Base-by-base conservation (phyloP, 1,140 invertebrate species). In the Micrasema minimum region DNA sequence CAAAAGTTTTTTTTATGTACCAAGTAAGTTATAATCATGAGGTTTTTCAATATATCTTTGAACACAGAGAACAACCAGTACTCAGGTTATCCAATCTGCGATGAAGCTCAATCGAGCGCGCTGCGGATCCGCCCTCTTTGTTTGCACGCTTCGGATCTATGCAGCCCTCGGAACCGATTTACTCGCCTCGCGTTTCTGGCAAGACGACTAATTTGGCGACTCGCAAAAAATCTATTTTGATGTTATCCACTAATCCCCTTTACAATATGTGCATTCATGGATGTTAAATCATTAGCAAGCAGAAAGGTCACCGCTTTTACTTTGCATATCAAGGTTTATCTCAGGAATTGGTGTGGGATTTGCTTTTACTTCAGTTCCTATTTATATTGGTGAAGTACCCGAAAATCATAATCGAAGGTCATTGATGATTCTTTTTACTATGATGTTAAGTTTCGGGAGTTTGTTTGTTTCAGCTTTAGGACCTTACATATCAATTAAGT, bases 341-440 rank as follows among this genome's bases (percentile, higher is more conserved):
- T 78, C 80, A 10, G 85, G 85, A 5, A 68, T 83, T 0, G 77
- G 80, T 1, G 78, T 81, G 0, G 85, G 85, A 1, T 80, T 79
- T 2, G 75, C 79, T 48, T 85, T 85, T 51, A 76, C 79, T 0
- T 76, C 85, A 1, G 73, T 86, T 3, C 85, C 85, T 0, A 79
- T 81, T 31, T 87, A 83, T 59, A 77, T 83, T 4, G 78, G 79
- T 0, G 85, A 87, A 71, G 69, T 87, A 59, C 77, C 83, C 5
- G 80, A 85, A 53, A 78, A 80, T 66, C 76, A 76, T 22, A 75
- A 75, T 43, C 59, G 74, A 69, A 70, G 74, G 31, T 48, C 66
- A 37, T 70, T 75, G 35, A 75, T 71, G 61, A 64, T 75, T 10
- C 16, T 72, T 6, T 65, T 72, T 43, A 72, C 69, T 12, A 16